Conservation (phyloP, 92 coral and sea anemone species). For the Zoanthus sociatus region DNA sequence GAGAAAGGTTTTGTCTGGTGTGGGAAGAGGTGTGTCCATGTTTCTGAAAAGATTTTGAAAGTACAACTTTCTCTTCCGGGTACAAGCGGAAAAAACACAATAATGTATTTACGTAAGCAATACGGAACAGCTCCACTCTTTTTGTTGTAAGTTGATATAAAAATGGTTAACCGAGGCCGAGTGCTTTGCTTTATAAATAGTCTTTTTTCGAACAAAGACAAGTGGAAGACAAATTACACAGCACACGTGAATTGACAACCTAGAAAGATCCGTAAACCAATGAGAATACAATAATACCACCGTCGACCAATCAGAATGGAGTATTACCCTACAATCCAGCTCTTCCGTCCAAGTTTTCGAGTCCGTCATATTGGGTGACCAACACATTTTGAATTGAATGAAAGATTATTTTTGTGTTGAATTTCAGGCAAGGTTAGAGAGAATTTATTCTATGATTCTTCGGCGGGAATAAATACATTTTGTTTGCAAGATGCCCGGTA, state of each 20-base stretch:
- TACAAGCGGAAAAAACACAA: not conserved
- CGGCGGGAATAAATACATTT: slow-evolving; percentile 50
- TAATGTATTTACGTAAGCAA: not conserved
- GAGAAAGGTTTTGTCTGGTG: not conserved
- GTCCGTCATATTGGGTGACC: slow-evolving; percentile 40
- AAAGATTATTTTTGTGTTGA: slow-evolving; percentile 9
- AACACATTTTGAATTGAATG: slow-evolving; percentile 20
- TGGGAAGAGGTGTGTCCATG: slow-evolving; percentile 40
- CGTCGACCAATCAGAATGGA: slow-evolving; percentile 32
- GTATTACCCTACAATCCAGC: slow-evolving; percentile 14
- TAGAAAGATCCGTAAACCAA: not conserved
- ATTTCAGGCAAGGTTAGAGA: slow-evolving; percentile 26
- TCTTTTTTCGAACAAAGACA: slow-evolving; percentile 20
- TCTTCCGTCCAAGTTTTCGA: slow-evolving; percentile 49
- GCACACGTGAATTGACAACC: slow-evolving; percentile 41
- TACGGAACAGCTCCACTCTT: not conserved
- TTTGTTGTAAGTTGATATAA: not conserved
- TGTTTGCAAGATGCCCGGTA: slow-evolving; percentile 84
- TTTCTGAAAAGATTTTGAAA: slow-evolving; percentile 19
- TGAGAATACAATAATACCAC: not conserved
- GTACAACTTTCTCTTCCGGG: not conserved
- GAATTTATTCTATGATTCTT: slow-evolving; percentile 56
- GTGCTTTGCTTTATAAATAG: not conserved
- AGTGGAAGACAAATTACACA: slow-evolving; percentile 6
- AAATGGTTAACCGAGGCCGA: not conserved